These are phyloP conservation scores for Malacosoma neustria DNA, from an alignment of 2,888 invertebrate genomes.

Conservation along the genomic window DNA sequence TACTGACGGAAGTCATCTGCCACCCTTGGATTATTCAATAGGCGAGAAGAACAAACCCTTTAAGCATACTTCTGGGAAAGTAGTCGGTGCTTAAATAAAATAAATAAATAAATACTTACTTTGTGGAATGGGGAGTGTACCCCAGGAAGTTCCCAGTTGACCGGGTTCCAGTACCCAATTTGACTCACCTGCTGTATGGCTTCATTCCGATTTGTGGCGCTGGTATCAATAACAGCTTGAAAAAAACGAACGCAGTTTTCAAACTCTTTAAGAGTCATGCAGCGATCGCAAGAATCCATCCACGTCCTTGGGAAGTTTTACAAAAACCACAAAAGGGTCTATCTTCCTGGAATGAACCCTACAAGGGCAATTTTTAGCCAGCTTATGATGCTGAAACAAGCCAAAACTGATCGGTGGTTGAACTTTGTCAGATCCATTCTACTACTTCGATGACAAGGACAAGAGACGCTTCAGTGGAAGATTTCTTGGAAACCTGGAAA, in stretches of 20 bases:
- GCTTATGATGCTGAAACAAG: slow-evolving; percentile 63
- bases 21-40: slow-evolving; percentile 50
- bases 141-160: slow-evolving; percentile 65
- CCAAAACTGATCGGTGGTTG: slow-evolving; percentile 62
- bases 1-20: slow-evolving; percentile 64
- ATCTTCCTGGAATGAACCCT: slow-evolving; percentile 65
- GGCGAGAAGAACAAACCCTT: slow-evolving; percentile 61
- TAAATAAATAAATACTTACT: too few relatives aligned
- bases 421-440: slow-evolving; percentile 67
- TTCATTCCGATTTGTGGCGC: slow-evolving; percentile 68
- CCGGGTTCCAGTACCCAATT: slow-evolving; percentile 53
- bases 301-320: slow-evolving; percentile 66
- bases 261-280: slow-evolving; percentile 64
- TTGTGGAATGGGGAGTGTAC: slow-evolving; percentile 68
- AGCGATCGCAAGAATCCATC: slow-evolving; percentile 63
- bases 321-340: slow-evolving; percentile 66
- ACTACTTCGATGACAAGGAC: slow-evolving; percentile 52
- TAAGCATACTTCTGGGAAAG: slow-evolving; percentile 65
- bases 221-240: slow-evolving; percentile 67
- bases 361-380: slow-evolving; percentile 69
- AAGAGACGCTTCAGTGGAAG: slow-evolving; percentile 60
- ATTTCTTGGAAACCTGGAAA: slow-evolving; percentile 65
- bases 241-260: slow-evolving; percentile 69
- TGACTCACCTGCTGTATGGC: slow-evolving; percentile 62
- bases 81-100: slow-evolving; percentile 59